Base-by-base conservation (phyloP, 2,113 vertebrate species). In the Nansenia antarctica region DNA sequence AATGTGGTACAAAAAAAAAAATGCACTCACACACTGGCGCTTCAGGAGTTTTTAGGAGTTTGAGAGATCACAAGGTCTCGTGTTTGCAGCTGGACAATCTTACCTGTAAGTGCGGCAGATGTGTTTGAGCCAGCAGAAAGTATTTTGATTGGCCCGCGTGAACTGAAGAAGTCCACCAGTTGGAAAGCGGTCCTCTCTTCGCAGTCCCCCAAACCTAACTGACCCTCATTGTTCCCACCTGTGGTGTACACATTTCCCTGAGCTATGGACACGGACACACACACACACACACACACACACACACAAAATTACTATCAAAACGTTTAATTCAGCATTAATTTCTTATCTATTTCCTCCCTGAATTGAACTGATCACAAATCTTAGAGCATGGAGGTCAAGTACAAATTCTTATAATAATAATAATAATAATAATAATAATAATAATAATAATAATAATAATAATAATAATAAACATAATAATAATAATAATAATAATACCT, bases 201-300 rank as follows among this genome's bases (percentile, higher is more conserved):
- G 27, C 86, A 94, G 89, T 98, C 93, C n/a, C 95, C 94, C 42
- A 98, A 92, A 34, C 96, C 96, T 76, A 99, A 79, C 69, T 99
- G 96, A 2, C 96, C 96, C 88, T 99, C 96, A 58, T 85, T 93
- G 90, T 99, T 99, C 64, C 96, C 95, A 18, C 97, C 97, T 20
- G 93, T 73, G 65, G 94, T 86, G 65, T 94, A 97, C 26, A 97
- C 84, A 6, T 86, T 90, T 65, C 94, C 94, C 79, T 83, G 88
- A 67, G 91, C 96, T 99, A 79, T 57, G 9, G 14, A 60, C 34
- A 78, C 29, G 57, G 15, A 60, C 24, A 37, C 35, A 49, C 15
- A 27, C 27, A 22, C 14, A 7, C 27, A 37, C 27, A 37, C n/a
- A 37, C 15, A 20, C 15, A 32, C 20, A 70, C 24, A 55, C n/a